Base-by-base conservation (phyloP, 2,888 invertebrate genomes). In the Desoria tigrina region DNA sequence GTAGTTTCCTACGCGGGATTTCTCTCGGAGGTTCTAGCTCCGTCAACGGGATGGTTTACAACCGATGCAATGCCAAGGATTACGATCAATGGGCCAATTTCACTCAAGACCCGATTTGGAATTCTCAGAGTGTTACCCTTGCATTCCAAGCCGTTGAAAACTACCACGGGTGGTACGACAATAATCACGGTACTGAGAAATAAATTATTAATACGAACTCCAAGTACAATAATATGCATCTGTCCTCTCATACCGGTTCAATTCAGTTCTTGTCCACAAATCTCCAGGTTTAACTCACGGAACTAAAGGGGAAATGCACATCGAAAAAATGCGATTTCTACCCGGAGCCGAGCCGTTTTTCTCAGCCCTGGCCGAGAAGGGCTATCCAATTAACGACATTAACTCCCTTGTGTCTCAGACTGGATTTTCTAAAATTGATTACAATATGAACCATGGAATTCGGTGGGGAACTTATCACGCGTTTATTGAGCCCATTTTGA, bases 61-160 rank as follows among this genome's bases (percentile, higher is more conserved):
- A 69, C 51, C 65, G 71, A 4, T 69, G 69, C 50, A 64, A 45
- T 9, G 39, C 61, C 3, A 69, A 64, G 26, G 71, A 71, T 55
- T 68, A 65, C 49, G 66, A 68, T 37, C n/a, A 9, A 0, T 71
- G 69, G 71, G 66, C 62, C 23, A 61, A 61, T n/a, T 69, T 69
- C 24, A 66, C 71, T 11, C 55, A 54, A 11, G 69, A 71, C 51
- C n/a, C 51, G 1, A 42, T 45, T 16, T 71, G 68, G 71, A 42
- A 26, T 1, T 70, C 61, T 59, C 27, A 18, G 51, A 67, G 62
- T 24, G 16, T 70, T 6, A 21, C 39, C 14, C 45, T 61, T 1
- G 61, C 61, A 1, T 70, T 58, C 53, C 64, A 65, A 28, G 18
- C 21, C 1, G 9, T 67, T 11, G 70, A 71, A 42, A 61, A 66